These are phyloP conservation scores for Egretta garzetta DNA, from an alignment of 2,113 vertebrate species.

Conservation along the genomic window DNA sequence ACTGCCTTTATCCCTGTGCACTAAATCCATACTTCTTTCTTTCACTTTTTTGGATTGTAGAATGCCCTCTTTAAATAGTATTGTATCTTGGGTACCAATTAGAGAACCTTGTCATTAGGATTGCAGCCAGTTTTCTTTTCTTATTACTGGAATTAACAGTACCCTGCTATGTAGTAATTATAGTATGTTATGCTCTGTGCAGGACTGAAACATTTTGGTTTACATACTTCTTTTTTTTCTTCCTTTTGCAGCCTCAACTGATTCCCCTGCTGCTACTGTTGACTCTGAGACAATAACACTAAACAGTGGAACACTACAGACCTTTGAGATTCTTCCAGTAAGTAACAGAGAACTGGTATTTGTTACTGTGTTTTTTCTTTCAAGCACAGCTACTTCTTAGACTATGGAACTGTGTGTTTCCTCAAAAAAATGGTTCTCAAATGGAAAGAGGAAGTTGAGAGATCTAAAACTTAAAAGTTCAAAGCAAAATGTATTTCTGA, in stretches of 20 bases:
- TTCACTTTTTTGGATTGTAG: not conserved
- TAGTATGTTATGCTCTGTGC: not conserved
- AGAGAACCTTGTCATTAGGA: not conserved
- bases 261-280: constrained; percentile 76
- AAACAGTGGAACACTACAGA: constrained; percentile 91
- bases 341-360: constrained; percentile 59
- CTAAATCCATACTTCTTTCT: not conserved
- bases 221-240: constrained; percentile 2
- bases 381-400: not conserved
- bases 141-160: not conserved
- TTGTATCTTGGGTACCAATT: not conserved
- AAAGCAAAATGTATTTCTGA: not conserved
- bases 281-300: constrained; percentile 93
- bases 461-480: not conserved
- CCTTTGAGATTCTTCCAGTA: constrained; percentile 97
- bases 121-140: not conserved
- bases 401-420: not conserved
- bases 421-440: not conserved
- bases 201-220: not conserved
- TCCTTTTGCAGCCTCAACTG: constrained; percentile 77
- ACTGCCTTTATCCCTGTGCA: not conserved
- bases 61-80: not conserved
- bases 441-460: not conserved
- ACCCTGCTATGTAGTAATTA: constrained; percentile 10
- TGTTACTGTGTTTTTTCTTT: not conserved